Evolutionary conservation across 1,140 invertebrate species (phyloP), one percentile per base, ranked within the genome.

Genomic region (Eumeta japonica): DNA sequence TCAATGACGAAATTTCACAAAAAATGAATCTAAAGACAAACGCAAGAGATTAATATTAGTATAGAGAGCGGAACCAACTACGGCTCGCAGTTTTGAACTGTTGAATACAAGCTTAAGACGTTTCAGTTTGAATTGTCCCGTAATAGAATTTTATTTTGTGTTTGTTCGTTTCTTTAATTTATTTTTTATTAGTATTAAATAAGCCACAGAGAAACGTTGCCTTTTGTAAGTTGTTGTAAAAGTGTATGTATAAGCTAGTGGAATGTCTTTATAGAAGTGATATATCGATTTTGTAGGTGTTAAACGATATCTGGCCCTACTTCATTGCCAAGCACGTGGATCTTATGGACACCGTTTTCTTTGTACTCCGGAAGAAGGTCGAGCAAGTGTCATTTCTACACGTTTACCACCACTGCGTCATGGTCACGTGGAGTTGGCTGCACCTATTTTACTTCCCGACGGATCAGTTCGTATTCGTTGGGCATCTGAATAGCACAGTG

Each of bases 381-480:
- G 83, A 83, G 41, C 89, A 93, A 68, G 71, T 92, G 2, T 84
- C 86, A 10, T 89, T 92, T 52, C 79, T 93, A 3, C 90, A 93
- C 47, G 80, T 92, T 0, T 90, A 90, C 58, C 90, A 93, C 60
- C 90, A 94, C 55, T 79, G 79, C 3, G 81, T 82, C 1, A 90
- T 92, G 85, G 61, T 83, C 0, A 48, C 58, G 0, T 73, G 67
- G 65, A 58, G 60, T 0, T 70, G 65, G 62, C 47, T 67, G 16
- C 59, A 66, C 36, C 36, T 50, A 10, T 44, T 67, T 39, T 62
- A 62, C 30, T 41, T 64, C 28, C 65, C 65, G 0, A 55, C 58
- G 0, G 65, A 72, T 20, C 60, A 70, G 32, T 70, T 70, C 14
- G 62, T 62, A 1, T 58, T 67, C 0, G 63, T 72, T 1, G 67